Evolutionary conservation across 2,888 invertebrate species (phyloP).

Genomic region (Marronus borbonicus): DNA sequence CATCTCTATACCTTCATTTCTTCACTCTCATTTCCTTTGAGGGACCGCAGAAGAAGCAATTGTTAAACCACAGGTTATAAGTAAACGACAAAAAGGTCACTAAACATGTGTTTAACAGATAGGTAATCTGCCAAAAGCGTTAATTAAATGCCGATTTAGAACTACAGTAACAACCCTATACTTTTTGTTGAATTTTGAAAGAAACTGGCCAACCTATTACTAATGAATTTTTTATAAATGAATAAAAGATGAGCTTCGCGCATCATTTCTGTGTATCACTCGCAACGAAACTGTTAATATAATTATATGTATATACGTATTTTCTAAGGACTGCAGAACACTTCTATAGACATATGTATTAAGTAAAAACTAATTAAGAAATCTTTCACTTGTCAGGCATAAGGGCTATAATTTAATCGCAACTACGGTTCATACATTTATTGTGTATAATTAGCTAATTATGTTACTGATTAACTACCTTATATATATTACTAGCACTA

Average conservation of each 20-base stretch:
- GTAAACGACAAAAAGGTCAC: slow-evolving; percentile 45
- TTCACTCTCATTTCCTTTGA: slow-evolving; percentile 37
- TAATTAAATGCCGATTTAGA: slow-evolving; percentile 44
- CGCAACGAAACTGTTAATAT: neutral
- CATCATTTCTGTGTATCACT: slow-evolving; percentile 23
- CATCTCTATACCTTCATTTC: slow-evolving; percentile 37
- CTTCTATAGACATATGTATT: neutral
- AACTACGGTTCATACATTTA: slow-evolving; percentile 1
- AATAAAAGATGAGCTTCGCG: slow-evolving; percentile 14
- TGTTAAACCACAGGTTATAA: slow-evolving; percentile 49
- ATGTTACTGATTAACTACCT: slow-evolving; percentile 20
- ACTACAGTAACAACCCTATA: slow-evolving; percentile 38
- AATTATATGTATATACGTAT: slow-evolving; percentile 16
- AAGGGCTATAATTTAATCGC: slow-evolving; percentile 15
- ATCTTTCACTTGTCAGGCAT: neutral
- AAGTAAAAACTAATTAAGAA: slow-evolving; percentile 29
- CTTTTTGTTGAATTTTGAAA: slow-evolving; percentile 14
- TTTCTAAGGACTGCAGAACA: neutral
- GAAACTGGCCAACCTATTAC: slow-evolving; percentile 1
- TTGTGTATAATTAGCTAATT: slow-evolving; percentile 25
- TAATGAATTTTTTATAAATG: neutral
- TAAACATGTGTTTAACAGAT: slow-evolving; percentile 49
- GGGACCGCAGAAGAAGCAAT: slow-evolving; percentile 46
- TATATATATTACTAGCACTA: neutral
- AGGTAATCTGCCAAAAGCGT: slow-evolving; percentile 43